Base-by-base conservation (phyloP, 2,797 vertebrate genomes). In the Pangasius mekongensis region DNA sequence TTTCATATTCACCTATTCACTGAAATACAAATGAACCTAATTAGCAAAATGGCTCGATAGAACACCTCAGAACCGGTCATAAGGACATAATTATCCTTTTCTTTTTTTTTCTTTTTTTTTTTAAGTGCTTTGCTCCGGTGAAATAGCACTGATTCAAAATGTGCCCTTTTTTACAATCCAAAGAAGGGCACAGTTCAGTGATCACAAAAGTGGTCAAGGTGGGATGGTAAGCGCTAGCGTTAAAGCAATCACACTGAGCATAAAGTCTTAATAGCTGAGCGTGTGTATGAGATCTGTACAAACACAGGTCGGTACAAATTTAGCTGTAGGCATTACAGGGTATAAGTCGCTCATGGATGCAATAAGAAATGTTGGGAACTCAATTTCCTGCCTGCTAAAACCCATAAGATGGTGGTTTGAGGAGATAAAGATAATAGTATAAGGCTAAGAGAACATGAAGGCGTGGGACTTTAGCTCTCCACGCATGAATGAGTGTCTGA, bases 41-140 rank as follows among this genome's bases (percentile, higher is more conserved):
- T 94, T 93, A 91, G 92, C 89, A 83, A 73, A 89, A 89, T 85
- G 87, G 91, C 91, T 91, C 89, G 88, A 89, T 91, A 76, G 24
- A 18, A 83, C 88, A 87, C 89, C 30, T 78, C 49, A 78, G 60
- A 54, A 81, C 71, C 73, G 1, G 33, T 69, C 47, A 67, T 85
- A 16, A 62, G 58, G 36, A 74, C 10, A 16, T 89, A 74, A 86
- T 86, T 85, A 91, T 86, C 24, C 54, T 76, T 24, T 24, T 10
- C 43, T 9, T 20, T 24, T 10, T 24, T 9, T 20, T 11, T 22
- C 47, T 77, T 13, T 22, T 4, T 76, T 22, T 73, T 22, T 76
- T 22, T 13, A 14, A 86, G 82, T 58, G 27, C 56, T 49, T 69
- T 62, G 18, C 54, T 27, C 43, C 1, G 11, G 24, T 69, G 20